Conservation (phyloP, 2,113 vertebrate species). For the Cephalopterus ornatus region DNA sequence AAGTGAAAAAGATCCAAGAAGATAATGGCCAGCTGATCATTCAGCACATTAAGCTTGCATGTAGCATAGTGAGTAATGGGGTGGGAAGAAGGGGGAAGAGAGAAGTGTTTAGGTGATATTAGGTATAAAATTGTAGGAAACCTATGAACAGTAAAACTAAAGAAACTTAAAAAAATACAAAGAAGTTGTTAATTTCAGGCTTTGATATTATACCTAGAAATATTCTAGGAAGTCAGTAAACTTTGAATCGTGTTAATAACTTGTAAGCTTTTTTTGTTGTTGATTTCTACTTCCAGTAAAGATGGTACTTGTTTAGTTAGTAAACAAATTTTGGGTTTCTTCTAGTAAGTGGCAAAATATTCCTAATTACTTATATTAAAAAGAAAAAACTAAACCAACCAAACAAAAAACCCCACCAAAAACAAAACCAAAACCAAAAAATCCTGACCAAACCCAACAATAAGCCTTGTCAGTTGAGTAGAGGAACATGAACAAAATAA, state of each 20-base stretch:
- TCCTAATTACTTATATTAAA: background rate
- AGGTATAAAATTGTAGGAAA: constrained; percentile 6
- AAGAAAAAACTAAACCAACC: background rate
- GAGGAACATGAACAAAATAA: background rate
- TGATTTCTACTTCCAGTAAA: constrained; percentile 7
- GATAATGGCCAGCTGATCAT: background rate
- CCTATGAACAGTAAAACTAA: background rate
- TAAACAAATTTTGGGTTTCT: background rate
- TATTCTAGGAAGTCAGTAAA: background rate
- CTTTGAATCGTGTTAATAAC: constrained; percentile 8
- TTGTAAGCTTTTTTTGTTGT: background rate
- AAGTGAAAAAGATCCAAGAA: background rate
- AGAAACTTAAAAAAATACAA: background rate
- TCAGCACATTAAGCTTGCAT: background rate
- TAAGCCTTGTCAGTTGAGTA: background rate
- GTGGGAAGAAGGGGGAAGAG: background rate
- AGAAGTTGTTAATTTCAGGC: background rate
- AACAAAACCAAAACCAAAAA: background rate
- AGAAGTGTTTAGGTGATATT: background rate
- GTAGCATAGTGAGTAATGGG: background rate
- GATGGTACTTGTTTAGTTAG: background rate
- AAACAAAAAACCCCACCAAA: background rate
- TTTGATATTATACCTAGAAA: background rate
- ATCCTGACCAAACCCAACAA: background rate
- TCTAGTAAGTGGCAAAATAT: background rate